phyloP scores from a whole-genome alignment of 2,113 vertebrate genomes.

The Ardeotis arabs region DNA sequence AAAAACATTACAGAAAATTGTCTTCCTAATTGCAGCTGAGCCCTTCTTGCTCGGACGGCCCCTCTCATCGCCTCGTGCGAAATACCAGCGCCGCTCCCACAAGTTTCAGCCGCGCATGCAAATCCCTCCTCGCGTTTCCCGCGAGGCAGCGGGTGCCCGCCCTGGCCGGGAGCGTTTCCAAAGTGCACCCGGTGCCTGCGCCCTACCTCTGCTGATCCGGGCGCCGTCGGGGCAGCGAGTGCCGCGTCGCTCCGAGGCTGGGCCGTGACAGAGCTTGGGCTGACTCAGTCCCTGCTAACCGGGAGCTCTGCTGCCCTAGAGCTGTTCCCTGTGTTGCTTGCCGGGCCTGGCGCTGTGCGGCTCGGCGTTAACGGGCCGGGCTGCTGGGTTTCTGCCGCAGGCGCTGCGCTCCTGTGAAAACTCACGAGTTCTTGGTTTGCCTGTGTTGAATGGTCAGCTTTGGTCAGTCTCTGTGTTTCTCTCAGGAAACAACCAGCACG shows the following conservation, averaged over 20 bases:
- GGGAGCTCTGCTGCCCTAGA: not conserved
- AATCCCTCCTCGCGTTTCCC: not conserved
- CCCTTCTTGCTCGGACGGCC: not conserved
- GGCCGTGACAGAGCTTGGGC: not conserved
- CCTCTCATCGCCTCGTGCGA: not conserved
- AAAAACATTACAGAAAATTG: not conserved
- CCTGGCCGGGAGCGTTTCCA: not conserved
- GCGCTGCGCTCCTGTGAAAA: not conserved
- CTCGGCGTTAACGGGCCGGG: not conserved
- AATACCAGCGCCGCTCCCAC: not conserved
- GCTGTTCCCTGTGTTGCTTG: rapidly evolving
- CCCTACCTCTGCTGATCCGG: not conserved
- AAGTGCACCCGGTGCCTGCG: not conserved
- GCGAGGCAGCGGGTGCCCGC: not conserved
- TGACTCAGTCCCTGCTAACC: rapidly evolving
- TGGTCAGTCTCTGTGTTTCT: not conserved
- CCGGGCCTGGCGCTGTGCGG: not conserved
- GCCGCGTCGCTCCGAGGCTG: not conserved
- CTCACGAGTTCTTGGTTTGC: rapidly evolving
- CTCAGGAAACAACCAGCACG: not conserved
- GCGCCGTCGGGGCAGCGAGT: not conserved
- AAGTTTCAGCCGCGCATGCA: not conserved
- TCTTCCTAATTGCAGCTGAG: not conserved
- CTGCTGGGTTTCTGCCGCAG: not conserved
- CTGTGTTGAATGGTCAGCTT: rapidly evolving